Base-by-base conservation (phyloP, 2,888 invertebrate genomes). In the Subacronicta megacephala region DNA sequence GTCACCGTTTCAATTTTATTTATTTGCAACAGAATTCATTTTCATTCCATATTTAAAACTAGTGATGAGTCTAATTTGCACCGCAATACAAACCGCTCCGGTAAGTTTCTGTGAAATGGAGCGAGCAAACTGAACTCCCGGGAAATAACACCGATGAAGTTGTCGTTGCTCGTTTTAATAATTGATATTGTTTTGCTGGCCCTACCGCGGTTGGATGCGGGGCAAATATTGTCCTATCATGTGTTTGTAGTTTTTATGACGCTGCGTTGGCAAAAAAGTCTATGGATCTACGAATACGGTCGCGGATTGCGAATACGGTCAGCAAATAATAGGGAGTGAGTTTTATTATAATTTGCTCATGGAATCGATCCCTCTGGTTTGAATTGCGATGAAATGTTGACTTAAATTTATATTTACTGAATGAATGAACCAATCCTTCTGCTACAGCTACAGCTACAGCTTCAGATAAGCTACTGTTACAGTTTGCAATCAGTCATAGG, bases 121-220 rank as follows among this genome's bases (percentile, higher is more conserved):
- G 70, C 69, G 58, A 37, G 57, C 52, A 45, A 73, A 66, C 70
- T 55, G 62, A 76, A 66, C 68, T 67, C 72, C 46, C 68, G 72
- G 80, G 71, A 77, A 75, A 79, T 73, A 77, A 72, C 62, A 57
- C 49, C 66, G 59, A 74, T 77, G 72, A 72, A 57, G 55, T 75
- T 73, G 71, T 67, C 69, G 55, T 36, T 50, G 51, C 44, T 26
- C 57, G 60, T 60, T 60, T 77, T 69, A 75, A 77, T 77, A 77
- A 75, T 70, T 69, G 62, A 77, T 69, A 63, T 65, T 65, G 60
- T 71, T 65, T 62, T 63, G 74, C 44, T 45, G 50, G 60, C 55
- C 33, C 53, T 72, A 50, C 35, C 38, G 29, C 44, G 20, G 44
- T 44, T 46, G 53, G 38, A 43, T n/a, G 36, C 38, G 33, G 17